phyloP scores from a whole-genome alignment of 2,113 vertebrate species.

The Dicrurus megarhynchus region DNA sequence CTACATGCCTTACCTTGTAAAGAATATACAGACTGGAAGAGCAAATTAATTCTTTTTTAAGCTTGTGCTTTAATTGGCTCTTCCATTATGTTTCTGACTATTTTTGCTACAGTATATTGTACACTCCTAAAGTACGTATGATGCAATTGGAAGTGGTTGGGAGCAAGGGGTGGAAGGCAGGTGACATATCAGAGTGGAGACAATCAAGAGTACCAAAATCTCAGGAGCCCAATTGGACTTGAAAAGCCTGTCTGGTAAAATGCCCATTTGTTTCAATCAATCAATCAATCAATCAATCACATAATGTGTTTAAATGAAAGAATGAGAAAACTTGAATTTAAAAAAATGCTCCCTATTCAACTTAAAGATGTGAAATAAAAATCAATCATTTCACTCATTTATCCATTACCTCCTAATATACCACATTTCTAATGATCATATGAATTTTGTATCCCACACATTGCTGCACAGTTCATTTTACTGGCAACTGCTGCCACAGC shows the following conservation, averaged over 20 bases:
- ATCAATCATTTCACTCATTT: background rate
- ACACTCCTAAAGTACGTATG: background rate
- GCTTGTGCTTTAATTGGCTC: background rate
- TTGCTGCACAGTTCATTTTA: background rate
- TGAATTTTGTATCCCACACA: background rate
- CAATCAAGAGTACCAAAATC: background rate
- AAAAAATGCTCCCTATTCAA: background rate
- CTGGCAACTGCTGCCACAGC: background rate
- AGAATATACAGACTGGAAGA: background rate
- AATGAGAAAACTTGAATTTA: background rate
- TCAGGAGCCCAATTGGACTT: background rate
- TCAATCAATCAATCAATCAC: background rate
- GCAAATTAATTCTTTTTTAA: background rate
- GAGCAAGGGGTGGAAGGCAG: accelerated
- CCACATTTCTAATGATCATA: background rate
- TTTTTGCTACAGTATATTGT: background rate
- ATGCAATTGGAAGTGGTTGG: background rate
- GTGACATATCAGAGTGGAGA: background rate
- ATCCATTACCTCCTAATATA: background rate
- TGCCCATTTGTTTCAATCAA: background rate
- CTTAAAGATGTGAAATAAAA: background rate
- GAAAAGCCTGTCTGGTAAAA: background rate
- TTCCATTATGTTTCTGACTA: background rate
- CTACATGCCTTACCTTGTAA: background rate
- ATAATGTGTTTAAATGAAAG: background rate